Evolutionary conservation across 2,797 vertebrate species (phyloP).

Genomic region (Sebastes elongatus): DNA sequence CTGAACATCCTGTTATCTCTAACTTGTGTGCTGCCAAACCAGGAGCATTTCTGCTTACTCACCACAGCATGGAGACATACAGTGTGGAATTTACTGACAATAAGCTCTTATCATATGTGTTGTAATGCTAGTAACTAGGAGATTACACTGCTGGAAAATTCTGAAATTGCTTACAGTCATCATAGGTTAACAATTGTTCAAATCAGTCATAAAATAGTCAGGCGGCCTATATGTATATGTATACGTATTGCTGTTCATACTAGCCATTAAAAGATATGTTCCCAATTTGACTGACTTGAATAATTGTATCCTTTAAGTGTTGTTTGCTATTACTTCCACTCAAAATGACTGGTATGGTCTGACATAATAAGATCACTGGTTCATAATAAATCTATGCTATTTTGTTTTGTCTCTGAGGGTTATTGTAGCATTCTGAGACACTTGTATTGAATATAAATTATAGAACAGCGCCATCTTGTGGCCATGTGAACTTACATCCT

Average conservation of each 20-base stretch:
- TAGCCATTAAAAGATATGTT: background rate
- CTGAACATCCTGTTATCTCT: background rate
- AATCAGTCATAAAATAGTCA: background rate
- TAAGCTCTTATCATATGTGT: background rate
- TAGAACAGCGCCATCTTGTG: constrained; percentile 76
- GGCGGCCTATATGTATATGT: background rate
- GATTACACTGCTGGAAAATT: background rate
- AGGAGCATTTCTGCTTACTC: constrained; percentile 17
- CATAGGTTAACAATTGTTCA: background rate
- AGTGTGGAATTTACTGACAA: background rate
- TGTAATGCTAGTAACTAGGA: background rate
- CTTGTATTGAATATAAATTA: background rate
- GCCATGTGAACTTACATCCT: constrained; percentile 64
- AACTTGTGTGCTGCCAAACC: background rate
- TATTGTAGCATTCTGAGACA: background rate
- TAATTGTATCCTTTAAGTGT: background rate
- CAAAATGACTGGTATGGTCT: background rate
- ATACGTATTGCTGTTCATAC: background rate
- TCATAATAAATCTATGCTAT: background rate
- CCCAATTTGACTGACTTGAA: background rate
- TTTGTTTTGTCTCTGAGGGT: background rate
- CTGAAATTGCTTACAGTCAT: background rate
- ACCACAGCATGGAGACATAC: constrained; percentile 9
- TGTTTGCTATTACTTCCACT: background rate
- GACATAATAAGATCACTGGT: background rate